phyloP scores from a whole-genome alignment of 2,888 invertebrate species.

The Drosophila parthenogenetica region DNA sequence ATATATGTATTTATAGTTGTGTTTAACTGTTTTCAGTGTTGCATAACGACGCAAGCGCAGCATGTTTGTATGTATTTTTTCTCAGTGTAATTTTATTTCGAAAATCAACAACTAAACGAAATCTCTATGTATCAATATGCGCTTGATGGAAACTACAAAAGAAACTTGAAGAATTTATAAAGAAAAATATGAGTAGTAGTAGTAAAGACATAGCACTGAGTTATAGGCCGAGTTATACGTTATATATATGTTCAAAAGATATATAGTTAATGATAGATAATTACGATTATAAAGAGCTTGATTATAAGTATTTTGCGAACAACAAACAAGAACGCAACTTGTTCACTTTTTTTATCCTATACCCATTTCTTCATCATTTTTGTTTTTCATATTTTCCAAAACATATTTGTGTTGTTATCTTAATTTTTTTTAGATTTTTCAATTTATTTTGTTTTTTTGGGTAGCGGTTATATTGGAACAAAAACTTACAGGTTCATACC shows the following conservation, averaged over 20 bases:
- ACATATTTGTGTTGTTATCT: conserved; percentile 48
- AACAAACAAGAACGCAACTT: conserved; percentile 61
- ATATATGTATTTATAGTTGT: neutral
- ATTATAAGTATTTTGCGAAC: conserved; percentile 38
- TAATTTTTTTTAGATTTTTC: conserved; percentile 12
- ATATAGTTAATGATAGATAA: conserved; percentile 23
- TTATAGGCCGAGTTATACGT: conserved; percentile 14
- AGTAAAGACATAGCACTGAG: conserved; percentile 32
- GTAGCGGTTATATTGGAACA: conserved; percentile 83
- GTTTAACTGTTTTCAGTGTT: conserved; percentile 27
- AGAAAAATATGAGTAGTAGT: neutral
- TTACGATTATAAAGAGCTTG: conserved; percentile 32
- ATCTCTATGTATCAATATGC: conserved; percentile 20
- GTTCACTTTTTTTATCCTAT: conserved; percentile 57
- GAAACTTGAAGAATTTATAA: conserved; percentile 18
- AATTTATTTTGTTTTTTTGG: conserved; percentile 48
- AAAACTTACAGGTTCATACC: conserved; percentile 91
- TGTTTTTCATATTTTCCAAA: conserved; percentile 29
- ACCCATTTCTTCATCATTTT: conserved; percentile 57
- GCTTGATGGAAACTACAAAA: conserved; percentile 31
- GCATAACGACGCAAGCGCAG: conserved; percentile 47
- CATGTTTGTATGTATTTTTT: conserved; percentile 46
- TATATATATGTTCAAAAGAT: conserved; percentile 4
- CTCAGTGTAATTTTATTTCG: conserved; percentile 67
- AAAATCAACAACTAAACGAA: conserved; percentile 32